Evolutionary conservation across 2,888 invertebrate species (phyloP).

Genomic region (Drosophila macrospina): DNA sequence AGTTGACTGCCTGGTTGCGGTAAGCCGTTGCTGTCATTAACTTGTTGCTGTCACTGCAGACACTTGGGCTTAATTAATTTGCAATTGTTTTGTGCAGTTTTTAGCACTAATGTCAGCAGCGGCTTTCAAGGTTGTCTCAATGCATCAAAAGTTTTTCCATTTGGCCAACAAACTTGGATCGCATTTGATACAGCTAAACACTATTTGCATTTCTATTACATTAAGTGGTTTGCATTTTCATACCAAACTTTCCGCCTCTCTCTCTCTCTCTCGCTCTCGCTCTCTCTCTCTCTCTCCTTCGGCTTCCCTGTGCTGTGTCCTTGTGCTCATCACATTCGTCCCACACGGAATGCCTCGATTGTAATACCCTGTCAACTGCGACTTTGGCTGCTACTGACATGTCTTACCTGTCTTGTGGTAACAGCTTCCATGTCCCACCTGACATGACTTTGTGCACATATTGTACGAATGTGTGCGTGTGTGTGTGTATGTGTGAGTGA

Average conservation of each 20-base stretch:
- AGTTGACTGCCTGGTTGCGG: constrained; percentile 23
- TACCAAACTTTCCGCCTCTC: constrained; percentile 38
- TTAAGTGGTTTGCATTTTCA: constrained; percentile 51
- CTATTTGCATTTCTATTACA: constrained; percentile 46
- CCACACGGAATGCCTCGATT: constrained; percentile 16
- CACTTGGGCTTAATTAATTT: constrained; percentile 69
- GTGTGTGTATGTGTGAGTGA: background rate
- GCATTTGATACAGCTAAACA: constrained; percentile 5
- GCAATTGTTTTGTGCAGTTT: constrained; percentile 50
- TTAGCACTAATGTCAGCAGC: background rate
- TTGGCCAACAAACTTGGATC: background rate
- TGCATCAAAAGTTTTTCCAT: constrained; percentile 23
- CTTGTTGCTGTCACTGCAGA: constrained; percentile 55
- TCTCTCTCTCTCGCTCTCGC: too few relatives aligned
- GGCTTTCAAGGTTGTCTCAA: constrained; percentile 12
- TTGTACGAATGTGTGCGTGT: background rate
- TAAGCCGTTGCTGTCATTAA: constrained; percentile 34
- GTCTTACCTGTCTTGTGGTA: constrained; percentile 50
- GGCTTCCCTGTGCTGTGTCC: too few relatives aligned
- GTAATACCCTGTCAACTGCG: constrained; percentile 28
- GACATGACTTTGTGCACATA: constrained; percentile 16
- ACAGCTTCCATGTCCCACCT: constrained; percentile 11
- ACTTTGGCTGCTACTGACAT: constrained; percentile 44
- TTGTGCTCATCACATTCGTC: constrained; percentile 25
- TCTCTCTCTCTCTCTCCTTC: too few relatives aligned